phyloP scores from a whole-genome alignment of 2,113 vertebrate species.

The Catagonus wagneri region DNA sequence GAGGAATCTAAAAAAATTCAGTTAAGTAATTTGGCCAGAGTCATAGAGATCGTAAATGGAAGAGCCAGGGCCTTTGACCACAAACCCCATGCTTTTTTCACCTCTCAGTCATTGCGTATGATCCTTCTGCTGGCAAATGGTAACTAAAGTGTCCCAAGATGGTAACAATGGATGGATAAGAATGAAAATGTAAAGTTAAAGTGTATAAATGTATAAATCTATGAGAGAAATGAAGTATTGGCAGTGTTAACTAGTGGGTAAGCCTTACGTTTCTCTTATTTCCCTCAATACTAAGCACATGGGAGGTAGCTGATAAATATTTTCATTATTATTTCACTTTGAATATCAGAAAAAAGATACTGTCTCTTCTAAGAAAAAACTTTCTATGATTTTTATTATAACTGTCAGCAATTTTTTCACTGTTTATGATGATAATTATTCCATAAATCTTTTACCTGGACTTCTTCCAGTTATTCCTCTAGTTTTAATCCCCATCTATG shows the following conservation, averaged over 20 bases:
- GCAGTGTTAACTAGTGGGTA: background rate
- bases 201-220: background rate
- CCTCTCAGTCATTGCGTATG: background rate
- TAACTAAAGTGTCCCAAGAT: constrained; percentile 22
- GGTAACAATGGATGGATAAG: background rate
- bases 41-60: background rate
- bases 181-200: constrained; percentile 11
- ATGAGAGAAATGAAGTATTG: constrained; percentile 9
- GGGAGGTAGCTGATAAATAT: background rate
- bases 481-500: background rate
- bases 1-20: constrained; percentile 61
- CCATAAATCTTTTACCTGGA: background rate
- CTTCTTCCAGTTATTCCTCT: background rate
- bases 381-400: background rate
- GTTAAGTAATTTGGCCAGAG: constrained; percentile 3
- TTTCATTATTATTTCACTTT: constrained; percentile 35
- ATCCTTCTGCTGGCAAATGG: background rate
- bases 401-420: background rate
- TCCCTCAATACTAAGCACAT: background rate
- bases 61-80: constrained; percentile 1
- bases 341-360: background rate
- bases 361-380: background rate
- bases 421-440: constrained; percentile 5
- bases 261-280: constrained; percentile 1
- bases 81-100: background rate